Evolutionary conservation across 1,140 invertebrate genomes (phyloP).

Genomic region (Gryon sp.): DNA sequence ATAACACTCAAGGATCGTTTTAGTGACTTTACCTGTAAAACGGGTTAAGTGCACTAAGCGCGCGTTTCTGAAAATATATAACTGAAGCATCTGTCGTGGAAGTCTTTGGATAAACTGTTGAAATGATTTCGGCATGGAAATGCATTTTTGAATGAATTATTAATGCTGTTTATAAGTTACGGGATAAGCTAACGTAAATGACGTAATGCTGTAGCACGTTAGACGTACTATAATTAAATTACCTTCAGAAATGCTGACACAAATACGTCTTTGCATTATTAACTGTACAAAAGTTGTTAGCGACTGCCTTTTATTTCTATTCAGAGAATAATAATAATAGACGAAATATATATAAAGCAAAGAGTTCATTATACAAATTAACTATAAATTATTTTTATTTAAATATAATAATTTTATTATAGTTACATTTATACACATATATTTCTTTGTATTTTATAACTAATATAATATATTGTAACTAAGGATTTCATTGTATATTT

Average conservation of each 20-base stretch:
- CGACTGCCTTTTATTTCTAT: too few species aligned
- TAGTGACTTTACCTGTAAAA: slow-evolving; percentile 65
- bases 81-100: slow-evolving; percentile 58
- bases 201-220: slow-evolving; percentile 4
- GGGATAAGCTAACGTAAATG: slow-evolving; percentile 8
- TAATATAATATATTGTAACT: too few species aligned
- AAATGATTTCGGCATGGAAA: slow-evolving; percentile 15
- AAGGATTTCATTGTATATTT: too few species aligned
- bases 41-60: slow-evolving; percentile 67
- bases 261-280: background rate
- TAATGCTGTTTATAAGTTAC: slow-evolving; percentile 21
- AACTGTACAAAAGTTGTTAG: background rate
- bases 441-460: too few species aligned
- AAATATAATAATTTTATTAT: too few species aligned
- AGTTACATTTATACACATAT: too few species aligned
- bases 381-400: too few species aligned
- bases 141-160: slow-evolving; percentile 33
- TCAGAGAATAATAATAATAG: too few species aligned
- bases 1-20: slow-evolving; percentile 64
- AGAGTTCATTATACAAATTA: too few species aligned
- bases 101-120: slow-evolving; percentile 21
- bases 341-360: too few species aligned
- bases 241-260: background rate
- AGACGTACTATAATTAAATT: slow-evolving; percentile 26
- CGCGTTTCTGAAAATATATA: slow-evolving; percentile 70